Conservation (phyloP, 2,888 invertebrate species). For the Sepioteuthis lessoniana region DNA sequence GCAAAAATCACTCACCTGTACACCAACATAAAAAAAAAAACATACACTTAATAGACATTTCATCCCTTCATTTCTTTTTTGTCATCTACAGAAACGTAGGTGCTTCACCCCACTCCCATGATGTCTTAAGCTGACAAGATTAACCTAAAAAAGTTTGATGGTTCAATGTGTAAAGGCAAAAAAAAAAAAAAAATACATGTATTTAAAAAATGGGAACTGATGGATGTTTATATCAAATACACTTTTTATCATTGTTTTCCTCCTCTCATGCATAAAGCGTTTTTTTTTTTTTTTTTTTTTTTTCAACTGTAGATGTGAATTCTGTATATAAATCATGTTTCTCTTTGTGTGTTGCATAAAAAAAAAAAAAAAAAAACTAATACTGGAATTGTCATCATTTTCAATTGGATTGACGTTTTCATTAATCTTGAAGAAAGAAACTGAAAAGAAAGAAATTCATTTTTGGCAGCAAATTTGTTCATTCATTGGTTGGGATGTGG, state of each 20-base stretch:
- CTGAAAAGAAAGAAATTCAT: background rate
- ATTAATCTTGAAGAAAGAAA: background rate
- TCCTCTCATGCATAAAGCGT: background rate
- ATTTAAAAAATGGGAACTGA: background rate
- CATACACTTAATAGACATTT: background rate
- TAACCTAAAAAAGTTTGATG: constrained; percentile 24
- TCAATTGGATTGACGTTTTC: too few species aligned
- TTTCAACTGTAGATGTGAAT: background rate
- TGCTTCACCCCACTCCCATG: background rate
- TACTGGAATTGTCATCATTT: background rate
- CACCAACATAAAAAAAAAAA: background rate
- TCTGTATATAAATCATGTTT: background rate
- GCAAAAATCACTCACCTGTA: background rate
- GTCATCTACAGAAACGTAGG: background rate
- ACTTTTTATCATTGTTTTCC: background rate
- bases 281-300: background rate
- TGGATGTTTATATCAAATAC: background rate
- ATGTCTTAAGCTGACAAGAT: background rate
- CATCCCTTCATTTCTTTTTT: background rate
- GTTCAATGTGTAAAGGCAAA: background rate
- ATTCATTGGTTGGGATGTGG: background rate
- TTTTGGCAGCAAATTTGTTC: constrained; percentile 23
- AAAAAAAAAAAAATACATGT: background rate
- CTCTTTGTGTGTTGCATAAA: background rate
- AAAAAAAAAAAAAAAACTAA: background rate